Conservation (phyloP, 2,888 invertebrate genomes). For the Lasioglossum marginatum region DNA sequence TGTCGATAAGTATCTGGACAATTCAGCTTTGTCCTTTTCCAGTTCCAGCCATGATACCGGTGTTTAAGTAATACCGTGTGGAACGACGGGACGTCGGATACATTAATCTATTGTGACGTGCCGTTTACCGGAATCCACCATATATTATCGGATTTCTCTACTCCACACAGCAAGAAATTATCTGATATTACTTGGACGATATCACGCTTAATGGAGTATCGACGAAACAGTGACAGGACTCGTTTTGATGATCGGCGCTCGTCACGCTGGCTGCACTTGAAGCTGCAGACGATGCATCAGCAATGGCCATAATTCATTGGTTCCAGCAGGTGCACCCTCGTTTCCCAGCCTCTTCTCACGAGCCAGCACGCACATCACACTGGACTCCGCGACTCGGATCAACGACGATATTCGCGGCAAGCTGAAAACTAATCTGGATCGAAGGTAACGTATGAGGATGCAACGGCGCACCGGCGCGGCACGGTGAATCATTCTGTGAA, state of each 20-base stretch:
- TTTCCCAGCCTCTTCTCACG: conserved; percentile 45
- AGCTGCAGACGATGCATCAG: conserved; percentile 64
- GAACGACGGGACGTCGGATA: neutral
- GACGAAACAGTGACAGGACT: conserved; percentile 55
- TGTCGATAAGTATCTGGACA: no score
- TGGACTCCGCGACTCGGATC: conserved; percentile 58
- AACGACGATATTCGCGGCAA: conserved; percentile 55
- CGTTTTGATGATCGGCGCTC: conserved; percentile 53
- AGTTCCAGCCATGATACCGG: neutral
- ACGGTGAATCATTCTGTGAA: conserved; percentile 54
- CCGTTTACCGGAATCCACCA: neutral
- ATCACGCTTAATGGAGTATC: conserved; percentile 55
- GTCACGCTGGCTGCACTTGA: conserved; percentile 58
- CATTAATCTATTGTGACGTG: neutral
- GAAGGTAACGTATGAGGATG: conserved; percentile 74
- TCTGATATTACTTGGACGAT: conserved; percentile 34
- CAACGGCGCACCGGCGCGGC: conserved; percentile 39
- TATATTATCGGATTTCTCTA: conserved; percentile 20
- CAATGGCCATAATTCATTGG: conserved; percentile 68
- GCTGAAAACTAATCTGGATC: conserved; percentile 74
- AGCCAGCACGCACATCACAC: conserved; percentile 19
- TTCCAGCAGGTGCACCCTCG: conserved; percentile 53
- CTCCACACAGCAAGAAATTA: conserved; percentile 21
- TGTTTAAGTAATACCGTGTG: neutral
- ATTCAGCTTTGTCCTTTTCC: neutral